A percentile compares a stretch with the other conserved stretches of the same genome.
Conservation (phyloP, 1,140 invertebrate species). For the Ceratina australensis region DNA sequence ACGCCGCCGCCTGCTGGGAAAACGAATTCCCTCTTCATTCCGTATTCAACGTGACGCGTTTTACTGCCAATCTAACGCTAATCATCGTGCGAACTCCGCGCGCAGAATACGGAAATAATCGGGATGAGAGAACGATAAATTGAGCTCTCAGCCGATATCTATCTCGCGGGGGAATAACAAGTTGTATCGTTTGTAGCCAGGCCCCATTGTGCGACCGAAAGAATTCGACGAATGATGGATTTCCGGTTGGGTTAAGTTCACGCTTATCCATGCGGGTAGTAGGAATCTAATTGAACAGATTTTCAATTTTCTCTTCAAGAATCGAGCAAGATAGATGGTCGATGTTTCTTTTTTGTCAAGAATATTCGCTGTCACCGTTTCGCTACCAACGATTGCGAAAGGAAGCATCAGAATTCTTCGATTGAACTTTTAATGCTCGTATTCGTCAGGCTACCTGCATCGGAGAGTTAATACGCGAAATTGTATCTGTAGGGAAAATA, state of each 20-base stretch:
- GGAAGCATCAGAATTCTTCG: too few species aligned
- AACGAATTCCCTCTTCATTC: slow-evolving; percentile 7
- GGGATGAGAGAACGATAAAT: slow-evolving; percentile 7
- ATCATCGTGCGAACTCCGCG: slow-evolving; percentile 2
- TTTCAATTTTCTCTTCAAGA: too few species aligned
- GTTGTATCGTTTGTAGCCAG: background rate
- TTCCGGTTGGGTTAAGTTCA: background rate
- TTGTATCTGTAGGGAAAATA: background rate
- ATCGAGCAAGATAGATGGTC: too few species aligned
- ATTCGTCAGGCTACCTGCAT: background rate
- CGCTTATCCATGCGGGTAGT: background rate
- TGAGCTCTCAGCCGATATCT: slow-evolving; percentile 14
- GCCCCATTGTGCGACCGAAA: background rate
- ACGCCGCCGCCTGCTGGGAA: slow-evolving; percentile 1
- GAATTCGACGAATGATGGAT: background rate
- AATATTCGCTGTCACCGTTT: too few species aligned
- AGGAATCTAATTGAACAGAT: too few species aligned
- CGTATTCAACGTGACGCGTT: slow-evolving; percentile 5
- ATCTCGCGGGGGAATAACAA: background rate
- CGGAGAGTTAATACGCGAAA: background rate
- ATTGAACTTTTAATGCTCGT: background rate
- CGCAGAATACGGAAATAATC: slow-evolving; percentile 53
- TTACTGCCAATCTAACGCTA: slow-evolving; percentile 9
- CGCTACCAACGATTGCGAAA: too few species aligned
- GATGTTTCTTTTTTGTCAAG: too few species aligned